These are phyloP conservation scores for Sciaenops ocellatus DNA, from an alignment of 2,797 vertebrate species.

Conservation along the genomic window DNA sequence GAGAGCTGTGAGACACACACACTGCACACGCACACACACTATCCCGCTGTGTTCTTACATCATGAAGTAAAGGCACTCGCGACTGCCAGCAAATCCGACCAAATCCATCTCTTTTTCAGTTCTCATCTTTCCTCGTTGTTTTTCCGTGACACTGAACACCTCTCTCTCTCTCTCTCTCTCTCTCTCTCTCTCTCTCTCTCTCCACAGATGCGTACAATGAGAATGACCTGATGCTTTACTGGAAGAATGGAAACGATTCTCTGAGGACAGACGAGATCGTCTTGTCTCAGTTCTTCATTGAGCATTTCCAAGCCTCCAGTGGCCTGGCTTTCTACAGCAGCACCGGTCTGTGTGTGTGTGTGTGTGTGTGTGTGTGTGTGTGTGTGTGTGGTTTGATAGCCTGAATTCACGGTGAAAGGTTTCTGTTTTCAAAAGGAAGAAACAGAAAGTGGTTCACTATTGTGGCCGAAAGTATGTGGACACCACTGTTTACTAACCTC, in stretches of 20 bases:
- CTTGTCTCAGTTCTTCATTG: conserved; percentile 93
- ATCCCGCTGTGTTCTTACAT: not conserved
- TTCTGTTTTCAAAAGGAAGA: not conserved
- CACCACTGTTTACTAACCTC: not conserved
- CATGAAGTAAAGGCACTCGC: not conserved
- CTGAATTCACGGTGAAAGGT: not conserved
- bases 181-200: not conserved
- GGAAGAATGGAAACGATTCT: conserved; percentile 93
- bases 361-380: conserved; percentile 38
- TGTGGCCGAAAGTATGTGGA: conserved; percentile 5
- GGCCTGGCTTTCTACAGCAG: conserved; percentile 94
- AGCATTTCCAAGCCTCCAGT: conserved; percentile 92
- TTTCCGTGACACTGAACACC: conserved; percentile 6
- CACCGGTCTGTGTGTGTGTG: conserved; percentile 79
- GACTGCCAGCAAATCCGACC: not conserved
- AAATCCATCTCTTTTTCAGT: not conserved
- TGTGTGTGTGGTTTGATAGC: conserved; percentile 22
- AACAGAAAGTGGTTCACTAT: not conserved
- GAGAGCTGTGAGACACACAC: conserved; percentile 90
- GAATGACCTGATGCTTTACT: conserved; percentile 94
- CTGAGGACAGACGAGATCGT: conserved; percentile 92
- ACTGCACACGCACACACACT: conserved; percentile 1
- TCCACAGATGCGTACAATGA: conserved; percentile 91
- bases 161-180: not conserved
- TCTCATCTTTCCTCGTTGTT: not conserved